phyloP scores from a whole-genome alignment of 2,888 invertebrate species.

The Metallyticus violacea region DNA sequence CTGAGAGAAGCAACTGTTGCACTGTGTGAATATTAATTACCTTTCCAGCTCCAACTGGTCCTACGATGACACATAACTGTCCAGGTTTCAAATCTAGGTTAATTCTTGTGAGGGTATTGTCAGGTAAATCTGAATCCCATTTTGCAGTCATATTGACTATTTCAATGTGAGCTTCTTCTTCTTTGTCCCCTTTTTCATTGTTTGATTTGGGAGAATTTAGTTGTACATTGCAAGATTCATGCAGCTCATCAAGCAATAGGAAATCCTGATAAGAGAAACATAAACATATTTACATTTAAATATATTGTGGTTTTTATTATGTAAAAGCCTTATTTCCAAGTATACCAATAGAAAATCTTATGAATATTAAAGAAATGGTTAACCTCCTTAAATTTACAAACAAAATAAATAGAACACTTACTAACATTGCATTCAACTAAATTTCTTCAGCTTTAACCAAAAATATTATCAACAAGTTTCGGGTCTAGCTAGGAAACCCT shows the following conservation, averaged over 20 bases:
- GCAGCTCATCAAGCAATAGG: neutral
- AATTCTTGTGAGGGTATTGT: constrained; percentile 35
- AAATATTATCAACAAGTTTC: too few species aligned
- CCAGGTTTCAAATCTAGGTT: constrained; percentile 32
- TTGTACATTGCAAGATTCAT: neutral
- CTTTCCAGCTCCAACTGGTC: constrained; percentile 39
- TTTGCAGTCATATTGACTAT: constrained; percentile 35
- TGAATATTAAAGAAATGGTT: too few species aligned
- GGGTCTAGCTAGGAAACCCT: too few species aligned
- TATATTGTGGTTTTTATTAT: too few species aligned
- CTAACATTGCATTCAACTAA: too few species aligned
- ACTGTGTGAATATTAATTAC: constrained; percentile 10
- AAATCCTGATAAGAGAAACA: neutral
- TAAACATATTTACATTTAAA: too few species aligned
- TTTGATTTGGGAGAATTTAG: neutral
- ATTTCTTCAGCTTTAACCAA: too few species aligned
- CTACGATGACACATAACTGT: constrained; percentile 36
- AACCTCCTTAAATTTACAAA: too few species aligned
- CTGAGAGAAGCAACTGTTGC: too few species aligned
- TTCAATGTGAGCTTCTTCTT: neutral
- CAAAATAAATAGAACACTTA: too few species aligned
- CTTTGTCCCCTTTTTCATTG: neutral
- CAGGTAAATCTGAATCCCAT: constrained; percentile 34
- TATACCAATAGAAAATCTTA: too few species aligned
- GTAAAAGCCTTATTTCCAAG: too few species aligned